Evolutionary conservation across 2,888 invertebrate species (phyloP), one percentile per base, ranked within the genome.

Genomic region (Allophyes oxyacanthae): DNA sequence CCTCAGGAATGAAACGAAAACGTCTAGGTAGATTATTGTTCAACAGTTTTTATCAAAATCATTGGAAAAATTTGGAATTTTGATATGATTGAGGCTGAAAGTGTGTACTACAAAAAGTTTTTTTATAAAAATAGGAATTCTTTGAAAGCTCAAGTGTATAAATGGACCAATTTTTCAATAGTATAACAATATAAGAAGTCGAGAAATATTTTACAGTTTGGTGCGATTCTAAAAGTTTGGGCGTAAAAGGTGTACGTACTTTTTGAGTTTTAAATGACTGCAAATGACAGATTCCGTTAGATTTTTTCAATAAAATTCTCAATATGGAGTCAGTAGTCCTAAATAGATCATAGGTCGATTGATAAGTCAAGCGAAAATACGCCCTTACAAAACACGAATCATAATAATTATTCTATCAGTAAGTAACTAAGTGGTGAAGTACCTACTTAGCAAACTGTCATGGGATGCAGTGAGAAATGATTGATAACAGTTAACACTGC

Each of bases 101-200:
- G 81, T 68, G 77, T 79, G 81, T 69, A 85, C 82, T 91, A 90
- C 87, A 89, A 86, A 91, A 90, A 88, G 84, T 88, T 88, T 84
- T 88, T 79, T 80, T 92, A 93, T 84, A 91, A 92, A 93, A 93
- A 93, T 92, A 93, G 88, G 88, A 91, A 85, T 87, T 86, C 84
- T 87, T 83, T 84, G 84, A 89, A 93, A 93, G 92, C 90, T 93
- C 92, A 90, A 91, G 88, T 89, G 81, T 92, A 88, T 82, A 88
- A 76, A 83, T 92, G 91, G 92, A 92, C 92, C 91, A 84, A 90
- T 84, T 78, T 79, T 70, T 74, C 58, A 76, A 80, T 76, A 77
- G 72, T 84, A 78, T 78, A 79, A 78, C 64, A 75, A 77, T 79
- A 79, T 71, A 63, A 70, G 62, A 75, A 68, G 64, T 55, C 61